These are phyloP conservation scores for Dorcus hopei DNA, from an alignment of 2,888 invertebrate genomes.

Conservation along the genomic window DNA sequence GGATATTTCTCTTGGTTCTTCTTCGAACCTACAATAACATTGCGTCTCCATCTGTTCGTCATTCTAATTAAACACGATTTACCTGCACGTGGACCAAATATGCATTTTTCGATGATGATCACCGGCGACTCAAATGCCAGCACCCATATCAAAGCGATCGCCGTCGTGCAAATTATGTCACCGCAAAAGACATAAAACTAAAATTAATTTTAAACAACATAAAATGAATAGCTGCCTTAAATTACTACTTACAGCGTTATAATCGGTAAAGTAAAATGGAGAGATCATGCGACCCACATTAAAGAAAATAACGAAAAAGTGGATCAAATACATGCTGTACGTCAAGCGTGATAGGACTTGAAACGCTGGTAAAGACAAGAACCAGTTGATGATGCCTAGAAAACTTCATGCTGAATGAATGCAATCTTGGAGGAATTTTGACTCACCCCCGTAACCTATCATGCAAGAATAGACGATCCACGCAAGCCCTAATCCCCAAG, in stretches of 20 bases:
- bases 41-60: no score
- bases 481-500: constrained; percentile 20
- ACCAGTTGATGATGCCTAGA: constrained; percentile 52
- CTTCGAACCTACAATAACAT: no score
- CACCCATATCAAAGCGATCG: constrained; percentile 46
- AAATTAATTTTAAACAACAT: constrained; percentile 9
- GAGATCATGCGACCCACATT: constrained; percentile 27
- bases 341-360: constrained; percentile 55
- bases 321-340: constrained; percentile 56
- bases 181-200: constrained; percentile 49
- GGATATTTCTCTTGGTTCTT: no score
- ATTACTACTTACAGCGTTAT: constrained; percentile 31
- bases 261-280: constrained; percentile 31
- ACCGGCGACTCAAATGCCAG: constrained; percentile 53
- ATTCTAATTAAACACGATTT: no score
- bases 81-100: constrained; percentile 6
- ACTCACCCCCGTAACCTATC: constrained; percentile 25
- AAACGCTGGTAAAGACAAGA: constrained; percentile 50
- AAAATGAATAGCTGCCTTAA: no score
- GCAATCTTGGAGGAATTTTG: background rate
- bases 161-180: constrained; percentile 46
- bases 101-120: constrained; percentile 47
- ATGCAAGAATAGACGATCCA: constrained; percentile 29
- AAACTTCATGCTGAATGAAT: constrained; percentile 7
- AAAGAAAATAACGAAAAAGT: constrained; percentile 43